Base-by-base conservation (phyloP, 2,113 vertebrate species). In the Lepidothrix coronata region DNA sequence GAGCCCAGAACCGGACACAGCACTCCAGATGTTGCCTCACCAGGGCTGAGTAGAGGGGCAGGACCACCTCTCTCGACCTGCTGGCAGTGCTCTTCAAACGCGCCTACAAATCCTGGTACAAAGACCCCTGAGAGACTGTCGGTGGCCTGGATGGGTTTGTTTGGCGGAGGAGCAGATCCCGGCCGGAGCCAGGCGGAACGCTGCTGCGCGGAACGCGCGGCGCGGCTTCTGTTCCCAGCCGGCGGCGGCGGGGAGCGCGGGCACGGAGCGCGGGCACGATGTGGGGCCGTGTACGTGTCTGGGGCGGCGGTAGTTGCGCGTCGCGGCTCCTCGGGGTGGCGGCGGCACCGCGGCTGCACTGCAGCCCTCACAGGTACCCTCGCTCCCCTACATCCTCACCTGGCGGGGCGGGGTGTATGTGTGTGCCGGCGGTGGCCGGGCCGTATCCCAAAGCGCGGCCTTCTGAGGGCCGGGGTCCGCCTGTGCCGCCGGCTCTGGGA, bases 121-220 rank as follows among this genome's bases (percentile, higher is more conserved):
- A 15, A 25, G 27, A 6, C 28, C 54, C 0, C 11, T 2, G 0
- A 5, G 55, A 11, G 8, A 1, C 2, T 0, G 23, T 4, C 28
- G 28, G 48, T 1, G 31, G 2, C 2, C 4, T 39, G n/a, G 5
- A 0, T 0, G 22, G 27, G 8, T 28, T 10, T 3, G 25, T 24
- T 8, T 5, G 30, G 25, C 46, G 1, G 25, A 6, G 51, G 17
- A 8, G 5, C 17, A 1, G 33, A 16, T 4, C 6, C 30, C 39
- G 1, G 30, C 59, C 27, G 31, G 30, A 2, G 33, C 43, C 11
- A n/a, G 58, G 11, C 75, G 92, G 94, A 93, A 89, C 90, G 77
- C 27, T 13, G 41, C 12, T 46, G 76, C 41, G 15, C 90, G 92
- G 95, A 95, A 95, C 91, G 10, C 49, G 46, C 10, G 65, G 61